Evolutionary conservation across 2,113 vertebrate species (phyloP), one percentile per base, ranked within the genome.

Genomic region (Tringa solitaria): DNA sequence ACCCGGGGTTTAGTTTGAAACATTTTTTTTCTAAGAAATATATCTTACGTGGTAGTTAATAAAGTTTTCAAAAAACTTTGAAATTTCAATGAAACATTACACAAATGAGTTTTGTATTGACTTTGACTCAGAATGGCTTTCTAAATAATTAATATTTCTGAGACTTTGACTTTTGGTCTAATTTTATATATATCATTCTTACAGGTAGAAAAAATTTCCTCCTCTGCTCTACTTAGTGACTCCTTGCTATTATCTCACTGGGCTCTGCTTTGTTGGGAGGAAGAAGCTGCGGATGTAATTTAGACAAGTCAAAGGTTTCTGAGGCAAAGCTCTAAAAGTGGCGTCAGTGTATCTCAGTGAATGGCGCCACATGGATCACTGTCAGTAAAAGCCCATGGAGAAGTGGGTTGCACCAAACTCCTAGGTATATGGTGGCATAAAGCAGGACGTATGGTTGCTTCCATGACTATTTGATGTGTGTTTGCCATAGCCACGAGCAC

Each of bases 331-430:
- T 86, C 60, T 46, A 11, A 8, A 61, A 88, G 70, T 14, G 23
- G 56, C 2, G 3, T 39, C 26, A 4, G 6, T 48, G 43, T 60
- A 1, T 39, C 20, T 78, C 16, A 17, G 33, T 54, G 51, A 59
- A 26, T 50, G 83, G 54, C 6, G 2, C 70, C 69, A 48, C 19
- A 11, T 10, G 54, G 80, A 67, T 80, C 2, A 0, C 53, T 83
- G 10, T 53, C 54, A 13, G n/a, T 4, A 68, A 39, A 21, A 83
- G n/a, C 37, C 32, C 12, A 6, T 0, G 0, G 45, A 59, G 24
- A 68, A 45, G 61, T 28, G 50, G 22, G 33, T 46, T 76, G 67
- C 84, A 54, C 65, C n/a, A 43, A 82, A 37, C 54, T 84, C 32
- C 32, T 72, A 30, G 33, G 26, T 21, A 4, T 3, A 8, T 5